Evolutionary conservation across 1,140 invertebrate genomes (phyloP).

Genomic region (Polyergus mexicanus): DNA sequence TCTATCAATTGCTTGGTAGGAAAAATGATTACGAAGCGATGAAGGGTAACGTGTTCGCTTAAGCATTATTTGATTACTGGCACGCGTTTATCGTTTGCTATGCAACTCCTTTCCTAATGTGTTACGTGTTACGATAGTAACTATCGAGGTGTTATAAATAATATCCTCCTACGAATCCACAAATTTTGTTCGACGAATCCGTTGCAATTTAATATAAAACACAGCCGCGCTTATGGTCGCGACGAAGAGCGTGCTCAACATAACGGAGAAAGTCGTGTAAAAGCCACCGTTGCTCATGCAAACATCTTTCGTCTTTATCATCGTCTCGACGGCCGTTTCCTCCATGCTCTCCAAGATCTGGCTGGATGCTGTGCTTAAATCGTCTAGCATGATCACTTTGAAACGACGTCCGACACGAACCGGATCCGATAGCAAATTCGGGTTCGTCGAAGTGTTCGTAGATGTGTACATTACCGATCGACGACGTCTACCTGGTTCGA

Average conservation of each 20-base stretch:
- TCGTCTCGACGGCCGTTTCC: slow-evolving; percentile 73
- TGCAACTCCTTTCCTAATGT: neutral
- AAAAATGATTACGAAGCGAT: slow-evolving; percentile 33
- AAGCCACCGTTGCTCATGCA: slow-evolving; percentile 83
- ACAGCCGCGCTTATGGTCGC: slow-evolving; percentile 79
- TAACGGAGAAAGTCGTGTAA: slow-evolving; percentile 79
- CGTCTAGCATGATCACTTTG: slow-evolving; percentile 90
- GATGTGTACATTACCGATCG: slow-evolving; percentile 85
- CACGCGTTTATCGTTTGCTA: slow-evolving; percentile 40
- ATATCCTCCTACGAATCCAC: slow-evolving; percentile 67
- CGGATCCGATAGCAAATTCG: slow-evolving; percentile 84
- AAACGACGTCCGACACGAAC: slow-evolving; percentile 89
- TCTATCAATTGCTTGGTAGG: slow-evolving; percentile 4
- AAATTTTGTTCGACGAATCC: slow-evolving; percentile 75
- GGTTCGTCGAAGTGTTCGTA: slow-evolving; percentile 78
- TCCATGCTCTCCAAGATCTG: slow-evolving; percentile 78
- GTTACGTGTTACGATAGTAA: neutral
- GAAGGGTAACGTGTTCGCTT: neutral
- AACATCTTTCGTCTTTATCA: slow-evolving; percentile 72
- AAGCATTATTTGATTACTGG: slow-evolving; percentile 56
- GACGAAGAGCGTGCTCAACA: slow-evolving; percentile 79
- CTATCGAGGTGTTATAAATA: neutral
- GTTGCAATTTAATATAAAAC: slow-evolving; percentile 82
- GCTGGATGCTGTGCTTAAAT: slow-evolving; percentile 84
- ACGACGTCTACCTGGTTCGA: slow-evolving; percentile 88